Evolutionary conservation across 2,113 vertebrate species (phyloP).

Genomic region (Macquaria australasica): DNA sequence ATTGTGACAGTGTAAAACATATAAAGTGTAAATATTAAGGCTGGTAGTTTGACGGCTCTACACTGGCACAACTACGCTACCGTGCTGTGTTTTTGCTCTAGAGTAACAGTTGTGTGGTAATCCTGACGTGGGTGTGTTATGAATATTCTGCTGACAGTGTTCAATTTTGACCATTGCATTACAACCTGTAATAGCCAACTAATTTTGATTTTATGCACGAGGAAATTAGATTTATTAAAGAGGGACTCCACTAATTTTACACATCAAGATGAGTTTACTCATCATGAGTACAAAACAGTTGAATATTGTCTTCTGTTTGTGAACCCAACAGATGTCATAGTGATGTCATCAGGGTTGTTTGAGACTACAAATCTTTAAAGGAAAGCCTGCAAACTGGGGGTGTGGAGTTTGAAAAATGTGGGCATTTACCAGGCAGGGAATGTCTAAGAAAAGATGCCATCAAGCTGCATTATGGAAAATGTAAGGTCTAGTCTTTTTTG

Average conservation of each 20-base stretch:
- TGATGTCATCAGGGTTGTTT: not conserved
- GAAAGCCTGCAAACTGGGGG: not conserved
- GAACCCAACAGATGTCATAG: not conserved
- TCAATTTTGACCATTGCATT: not conserved
- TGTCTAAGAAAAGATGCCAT: not conserved
- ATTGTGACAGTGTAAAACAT: not conserved
- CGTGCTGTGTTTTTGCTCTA: not conserved
- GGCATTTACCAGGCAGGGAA: not conserved
- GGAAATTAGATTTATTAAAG: not conserved
- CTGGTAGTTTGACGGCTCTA: not conserved
- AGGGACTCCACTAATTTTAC: not conserved
- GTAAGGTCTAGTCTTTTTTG: not conserved
- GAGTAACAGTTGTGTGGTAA: not conserved
- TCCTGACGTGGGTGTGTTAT: not conserved
- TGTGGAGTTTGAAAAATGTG: not conserved
- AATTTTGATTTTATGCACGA: not conserved
- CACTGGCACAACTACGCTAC: not conserved
- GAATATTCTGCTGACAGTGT: not conserved
- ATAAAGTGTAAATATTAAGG: not conserved
- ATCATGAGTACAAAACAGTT: not conserved
- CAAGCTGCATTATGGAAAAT: not conserved
- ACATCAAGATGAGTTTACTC: not conserved
- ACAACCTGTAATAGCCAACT: not conserved
- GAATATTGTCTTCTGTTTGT: too few relatives aligned
- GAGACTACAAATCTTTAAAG: not conserved